Evolutionary conservation across 2,797 vertebrate genomes (phyloP).

Genomic region (Epinephelus coioides): DNA sequence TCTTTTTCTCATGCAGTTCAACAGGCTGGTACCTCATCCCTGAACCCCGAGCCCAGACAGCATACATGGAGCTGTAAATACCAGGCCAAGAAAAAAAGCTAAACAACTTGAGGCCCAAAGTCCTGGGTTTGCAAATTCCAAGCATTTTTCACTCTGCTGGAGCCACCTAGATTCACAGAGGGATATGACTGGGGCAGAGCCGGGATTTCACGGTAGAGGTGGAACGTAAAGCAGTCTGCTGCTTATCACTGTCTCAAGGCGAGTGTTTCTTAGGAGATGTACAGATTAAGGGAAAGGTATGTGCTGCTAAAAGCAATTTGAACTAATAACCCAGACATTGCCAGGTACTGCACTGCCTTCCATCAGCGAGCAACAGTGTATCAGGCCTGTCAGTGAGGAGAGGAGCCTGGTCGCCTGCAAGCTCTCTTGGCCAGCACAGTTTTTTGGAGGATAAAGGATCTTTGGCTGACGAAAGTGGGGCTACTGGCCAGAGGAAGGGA

Average conservation of each 20-base stretch:
- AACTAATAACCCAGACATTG: constrained; percentile 54
- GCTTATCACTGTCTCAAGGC: constrained; percentile 53
- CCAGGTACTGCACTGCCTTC: constrained; percentile 38
- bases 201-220: constrained; percentile 69
- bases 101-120: constrained; percentile 83
- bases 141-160: constrained; percentile 82
- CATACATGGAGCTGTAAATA: too few species aligned
- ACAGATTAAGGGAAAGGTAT: constrained; percentile 27
- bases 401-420: constrained; percentile 46
- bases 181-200: constrained; percentile 67
- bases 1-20: constrained; percentile 18
- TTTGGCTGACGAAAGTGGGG: constrained; percentile 76
- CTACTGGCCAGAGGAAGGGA: constrained; percentile 75
- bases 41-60: constrained; percentile 38
- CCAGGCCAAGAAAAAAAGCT: constrained; percentile 53
- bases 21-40: constrained; percentile 26
- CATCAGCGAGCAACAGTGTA: constrained; percentile 37
- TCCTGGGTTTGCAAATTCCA: constrained; percentile 86
- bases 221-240: constrained; percentile 61
- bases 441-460: constrained; percentile 66
- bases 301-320: constrained; percentile 29
- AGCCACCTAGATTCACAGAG: constrained; percentile 78
- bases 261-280: constrained; percentile 37
- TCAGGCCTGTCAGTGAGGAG: constrained; percentile 42
- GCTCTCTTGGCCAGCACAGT: constrained; percentile 47